Base-by-base conservation (phyloP, 2,888 invertebrate genomes). In the Napeogenes inachia region DNA sequence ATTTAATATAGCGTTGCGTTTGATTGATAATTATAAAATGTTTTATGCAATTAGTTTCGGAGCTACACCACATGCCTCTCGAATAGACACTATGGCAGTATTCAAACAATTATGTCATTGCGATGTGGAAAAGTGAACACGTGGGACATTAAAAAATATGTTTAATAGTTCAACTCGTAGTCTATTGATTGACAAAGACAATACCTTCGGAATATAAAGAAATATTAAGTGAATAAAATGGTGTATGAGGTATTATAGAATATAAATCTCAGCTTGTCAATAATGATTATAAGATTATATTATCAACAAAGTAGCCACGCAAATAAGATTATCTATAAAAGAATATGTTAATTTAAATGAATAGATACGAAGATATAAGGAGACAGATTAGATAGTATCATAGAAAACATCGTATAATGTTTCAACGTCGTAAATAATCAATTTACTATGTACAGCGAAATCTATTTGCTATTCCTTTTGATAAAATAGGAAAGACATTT, bases 131-230 rank as follows among this genome's bases (percentile, higher is more conserved):
- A 42, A 38, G 8, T 8, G 38, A 38, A 2, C 38, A 8, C 38
- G 38, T 8, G 38, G 8, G 38, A 38, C 3, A 38, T 38, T 38
- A 38, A 10, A 42, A 42, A 10, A 21, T 81, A 84, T 82, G 83
- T n/a, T n/a, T n/a, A n/a, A n/a, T n/a, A n/a, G n/a, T 79, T 81
- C 78, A 77, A 80, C 79, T 87, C 87, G 87, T 88, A 87, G 82
- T 87, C 88, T 89, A 87, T 88, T 88, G 86, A 85, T 88, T 81
- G 88, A 81, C 79, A 21, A 21, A 21, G 21, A 21, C 21, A 21
- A 1, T 21, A 21, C 21, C 21, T 21, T 21, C 21, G 21, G 21
- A 21, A 21, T 21, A 21, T 21, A 21, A 21, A 21, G 21, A 21
- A 21, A 21, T 21, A 21, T 21, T 21, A 21, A 21, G 21, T 21